Conservation (phyloP, 2,797 vertebrate genomes). For the Malacoraja senta region DNA sequence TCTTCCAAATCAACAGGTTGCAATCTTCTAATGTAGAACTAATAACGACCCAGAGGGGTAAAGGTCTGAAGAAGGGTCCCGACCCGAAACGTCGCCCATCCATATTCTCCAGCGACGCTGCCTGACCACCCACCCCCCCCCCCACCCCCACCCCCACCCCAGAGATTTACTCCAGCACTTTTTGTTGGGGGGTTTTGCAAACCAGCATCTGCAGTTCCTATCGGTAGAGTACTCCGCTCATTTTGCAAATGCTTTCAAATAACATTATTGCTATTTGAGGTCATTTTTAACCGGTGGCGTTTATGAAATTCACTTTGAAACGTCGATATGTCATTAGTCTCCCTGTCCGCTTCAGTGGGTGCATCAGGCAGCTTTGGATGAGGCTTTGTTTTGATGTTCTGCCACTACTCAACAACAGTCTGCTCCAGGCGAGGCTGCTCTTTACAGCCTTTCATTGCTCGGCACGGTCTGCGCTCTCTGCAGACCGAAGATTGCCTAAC, state of each 20-base stretch:
- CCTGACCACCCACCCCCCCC: too few relatives aligned
- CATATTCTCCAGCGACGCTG: too few relatives aligned
- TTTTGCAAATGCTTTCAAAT: neutral
- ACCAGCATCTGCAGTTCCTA: too few relatives aligned
- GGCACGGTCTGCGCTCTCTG: neutral
- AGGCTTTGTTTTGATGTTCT: neutral
- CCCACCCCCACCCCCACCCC: too few relatives aligned
- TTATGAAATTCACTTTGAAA: neutral
- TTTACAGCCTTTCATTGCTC: neutral
- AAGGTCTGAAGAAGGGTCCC: too few relatives aligned
- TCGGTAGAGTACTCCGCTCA: neutral
- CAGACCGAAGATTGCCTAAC: neutral
- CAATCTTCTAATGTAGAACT: too few relatives aligned
- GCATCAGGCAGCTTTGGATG: neutral
- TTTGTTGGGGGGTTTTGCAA: too few relatives aligned
- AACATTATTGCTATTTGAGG: neutral
- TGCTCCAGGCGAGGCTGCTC: neutral
- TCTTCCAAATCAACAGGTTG: too few relatives aligned
- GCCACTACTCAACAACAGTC: neutral
- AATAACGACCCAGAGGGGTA: too few relatives aligned
- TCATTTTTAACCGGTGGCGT: neutral
- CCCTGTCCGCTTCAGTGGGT: neutral
- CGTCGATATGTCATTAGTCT: neutral
- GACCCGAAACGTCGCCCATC: too few relatives aligned
- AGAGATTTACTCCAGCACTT: too few relatives aligned